phyloP scores from a whole-genome alignment of 53 echinoderm and acorn worm genomes.

The Stichopus horrens region DNA sequence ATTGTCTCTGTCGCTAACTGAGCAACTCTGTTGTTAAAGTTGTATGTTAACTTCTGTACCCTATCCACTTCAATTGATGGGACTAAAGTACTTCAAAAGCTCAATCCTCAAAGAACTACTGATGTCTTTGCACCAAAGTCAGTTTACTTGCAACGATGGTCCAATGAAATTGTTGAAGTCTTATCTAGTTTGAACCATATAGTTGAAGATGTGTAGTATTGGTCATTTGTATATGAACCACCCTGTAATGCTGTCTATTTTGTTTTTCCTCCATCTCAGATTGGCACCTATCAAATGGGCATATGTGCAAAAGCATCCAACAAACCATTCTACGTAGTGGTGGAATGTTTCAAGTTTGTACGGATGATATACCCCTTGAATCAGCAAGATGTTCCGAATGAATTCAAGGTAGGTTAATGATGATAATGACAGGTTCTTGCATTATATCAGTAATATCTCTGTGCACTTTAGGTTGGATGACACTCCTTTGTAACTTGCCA shows the following conservation, averaged over 20 bases:
- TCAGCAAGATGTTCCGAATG: constrained; percentile 99
- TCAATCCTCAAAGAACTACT: too few relatives aligned
- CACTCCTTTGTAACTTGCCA: not conserved
- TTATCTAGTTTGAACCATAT: too few relatives aligned
- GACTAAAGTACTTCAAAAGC: too few relatives aligned
- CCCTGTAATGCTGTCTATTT: not conserved
- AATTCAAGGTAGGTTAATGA: constrained; percentile 76
- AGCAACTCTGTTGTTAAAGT: too few relatives aligned
- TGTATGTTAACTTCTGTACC: too few relatives aligned
- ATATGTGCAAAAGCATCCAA: constrained; percentile 92
- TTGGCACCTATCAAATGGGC: constrained; percentile 95
- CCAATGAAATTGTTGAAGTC: too few relatives aligned
- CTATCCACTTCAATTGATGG: too few relatives aligned
- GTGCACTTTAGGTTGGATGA: not conserved
- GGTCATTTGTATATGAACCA: too few relatives aligned
- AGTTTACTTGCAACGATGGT: too few relatives aligned
- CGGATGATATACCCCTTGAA: constrained; percentile 93
- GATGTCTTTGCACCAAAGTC: too few relatives aligned
- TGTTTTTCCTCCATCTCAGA: constrained; percentile 48
- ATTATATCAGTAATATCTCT: not conserved
- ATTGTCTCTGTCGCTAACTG: too few relatives aligned
- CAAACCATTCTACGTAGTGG: constrained; percentile 96
- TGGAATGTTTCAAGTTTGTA: constrained; percentile 98
- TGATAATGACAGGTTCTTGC: not conserved
- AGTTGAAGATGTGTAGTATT: too few relatives aligned